These are phyloP conservation scores for Gobiocypris rarus DNA, from an alignment of 2,113 vertebrate species.

Conservation along the genomic window DNA sequence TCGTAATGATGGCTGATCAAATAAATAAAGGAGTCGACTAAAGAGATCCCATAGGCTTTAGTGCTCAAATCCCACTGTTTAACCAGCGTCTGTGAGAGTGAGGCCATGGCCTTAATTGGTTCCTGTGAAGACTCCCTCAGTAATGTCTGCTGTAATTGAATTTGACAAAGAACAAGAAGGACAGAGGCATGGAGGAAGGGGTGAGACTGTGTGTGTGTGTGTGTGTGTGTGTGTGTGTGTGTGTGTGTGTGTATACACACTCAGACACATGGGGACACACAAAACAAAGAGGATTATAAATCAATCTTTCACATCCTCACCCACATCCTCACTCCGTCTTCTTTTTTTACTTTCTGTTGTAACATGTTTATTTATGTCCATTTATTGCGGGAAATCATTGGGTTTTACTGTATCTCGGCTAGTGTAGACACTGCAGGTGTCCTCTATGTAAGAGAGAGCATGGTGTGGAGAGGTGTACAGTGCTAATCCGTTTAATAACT, in stretches of 20 bases:
- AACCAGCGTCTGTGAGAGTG: conserved; percentile 30
- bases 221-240: background rate
- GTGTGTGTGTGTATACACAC: background rate
- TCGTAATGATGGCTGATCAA: conserved; percentile 42
- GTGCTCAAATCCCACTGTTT: conserved; percentile 49
- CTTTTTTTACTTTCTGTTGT: conserved; percentile 2
- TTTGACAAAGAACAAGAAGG: conserved; percentile 47
- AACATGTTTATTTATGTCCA: conserved; percentile 33
- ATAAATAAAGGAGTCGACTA: conserved; percentile 48
- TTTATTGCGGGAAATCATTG: conserved; percentile 31
- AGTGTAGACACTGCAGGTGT: conserved; percentile 48
- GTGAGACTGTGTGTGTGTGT: background rate
- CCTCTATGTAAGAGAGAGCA: conserved; percentile 37
- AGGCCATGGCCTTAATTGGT: conserved; percentile 46
- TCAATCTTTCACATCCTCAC: conserved; percentile 40
- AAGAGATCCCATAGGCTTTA: conserved; percentile 46
- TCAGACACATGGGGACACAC: conserved; percentile 18
- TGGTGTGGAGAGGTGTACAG: conserved; percentile 18
- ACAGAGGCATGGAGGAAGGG: conserved; percentile 32
- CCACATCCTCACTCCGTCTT: too few species aligned
- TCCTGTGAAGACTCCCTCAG: conserved; percentile 45
- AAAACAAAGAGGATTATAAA: conserved; percentile 57
- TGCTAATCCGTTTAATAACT: conserved; percentile 46
- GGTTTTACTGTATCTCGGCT: conserved; percentile 39
- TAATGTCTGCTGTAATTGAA: conserved; percentile 56